Base-by-base conservation (phyloP, 92 coral and sea anemone genomes). In the Montipora capitata region DNA sequence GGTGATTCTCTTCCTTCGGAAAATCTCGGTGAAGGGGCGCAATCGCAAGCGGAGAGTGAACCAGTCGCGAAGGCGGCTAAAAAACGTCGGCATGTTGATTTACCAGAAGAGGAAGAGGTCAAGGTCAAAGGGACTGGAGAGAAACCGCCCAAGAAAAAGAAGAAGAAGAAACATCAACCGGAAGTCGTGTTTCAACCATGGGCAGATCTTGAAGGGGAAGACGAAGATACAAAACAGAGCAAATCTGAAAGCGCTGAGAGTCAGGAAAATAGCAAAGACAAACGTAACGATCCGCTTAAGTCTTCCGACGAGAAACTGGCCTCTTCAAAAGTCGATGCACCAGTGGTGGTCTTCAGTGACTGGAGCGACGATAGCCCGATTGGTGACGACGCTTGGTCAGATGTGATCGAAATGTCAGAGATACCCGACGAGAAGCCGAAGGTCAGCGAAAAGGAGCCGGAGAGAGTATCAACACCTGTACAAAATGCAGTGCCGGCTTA, bases 311-410 rank as follows among this genome's bases (percentile, higher is more conserved):
- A 39, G 43, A 45, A 41, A 15, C 69, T 44, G 57, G 88, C 81
- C 41, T 48, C 88, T 66, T 43, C 88, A 40, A 76, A 45, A 68
- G 68, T n/a, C 44, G 77, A 85, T 48, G 79, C 61, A 14, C 54
- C 75, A 3, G 38, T 63, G 2, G 96, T 76, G 45, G 94, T 96
- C 80, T 98, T 98, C 66, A 98, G 99, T 57, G 99, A 98, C 65
- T 98, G 98, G 99, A 98, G 99, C 65, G 99, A 92, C 71, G 98
- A 95, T 42, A 95, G 98, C 74, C 96, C 98, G 5, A 93, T 93
- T 13, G 99, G 96, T 52, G 98, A 89, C 35, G 91, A 83, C 59
- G 87, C 84, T 4, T 96, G 96, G 97, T 87, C 86, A 49, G 98
- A 97, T 70, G 86, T 81, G 2, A 90, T 91, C 81, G 91, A 88